Percentiles rank a stretch among this genome's conserved stretches.
phyloP scores from a whole-genome alignment of 2,797 vertebrate species.

The Alfaro cultratus region DNA sequence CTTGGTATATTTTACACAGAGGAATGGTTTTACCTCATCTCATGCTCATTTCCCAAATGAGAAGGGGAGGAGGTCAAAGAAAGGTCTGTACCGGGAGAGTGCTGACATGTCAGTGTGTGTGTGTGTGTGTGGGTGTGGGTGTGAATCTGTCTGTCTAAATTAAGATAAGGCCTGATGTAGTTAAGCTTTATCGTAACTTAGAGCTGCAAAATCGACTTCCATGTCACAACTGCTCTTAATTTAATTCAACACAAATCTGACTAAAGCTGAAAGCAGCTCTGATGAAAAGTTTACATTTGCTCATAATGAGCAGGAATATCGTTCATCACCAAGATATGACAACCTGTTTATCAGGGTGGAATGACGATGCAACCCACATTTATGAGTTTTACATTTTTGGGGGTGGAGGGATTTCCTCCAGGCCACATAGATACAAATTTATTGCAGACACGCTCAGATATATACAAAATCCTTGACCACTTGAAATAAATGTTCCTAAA shows the following conservation, averaged over 20 bases:
- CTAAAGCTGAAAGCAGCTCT: neutral
- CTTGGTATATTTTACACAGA: constrained; percentile 15
- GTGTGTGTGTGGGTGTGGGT: neutral
- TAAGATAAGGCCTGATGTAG: neutral
- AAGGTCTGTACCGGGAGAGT: constrained; percentile 15
- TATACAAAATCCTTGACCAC: too few relatives aligned
- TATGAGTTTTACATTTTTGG: neutral
- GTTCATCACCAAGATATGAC: neutral
- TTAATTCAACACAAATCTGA: neutral
- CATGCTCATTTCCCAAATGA: constrained; percentile 32
- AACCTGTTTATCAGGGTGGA: neutral
- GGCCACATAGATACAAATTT: neutral
- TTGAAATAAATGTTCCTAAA: neutral
- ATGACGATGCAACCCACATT: neutral
- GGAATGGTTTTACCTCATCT: constrained; percentile 5
- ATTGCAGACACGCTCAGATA: neutral
- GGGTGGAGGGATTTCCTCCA: neutral
- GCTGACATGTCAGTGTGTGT: constrained; percentile 23
- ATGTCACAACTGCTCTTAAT: neutral
- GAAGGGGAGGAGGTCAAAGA: constrained; percentile 24
- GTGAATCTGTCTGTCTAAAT: constrained; percentile 2
- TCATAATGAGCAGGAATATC: neutral
- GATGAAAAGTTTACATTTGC: neutral
- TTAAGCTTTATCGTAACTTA: neutral
- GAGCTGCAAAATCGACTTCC: neutral